phyloP scores from a whole-genome alignment of 1,140 invertebrate species.

The Cheumatopsyche charites region DNA sequence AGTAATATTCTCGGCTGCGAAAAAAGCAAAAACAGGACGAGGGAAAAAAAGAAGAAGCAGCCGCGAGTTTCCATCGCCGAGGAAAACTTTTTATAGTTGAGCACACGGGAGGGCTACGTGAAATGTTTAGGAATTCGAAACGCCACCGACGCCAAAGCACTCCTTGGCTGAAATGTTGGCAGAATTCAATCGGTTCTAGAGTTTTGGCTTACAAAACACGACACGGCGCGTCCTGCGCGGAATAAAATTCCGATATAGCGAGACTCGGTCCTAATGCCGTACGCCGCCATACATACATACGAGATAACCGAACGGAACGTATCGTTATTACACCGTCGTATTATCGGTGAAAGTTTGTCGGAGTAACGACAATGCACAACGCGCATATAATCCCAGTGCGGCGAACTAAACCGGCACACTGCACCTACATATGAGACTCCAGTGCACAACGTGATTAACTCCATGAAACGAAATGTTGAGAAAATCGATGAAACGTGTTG shows the following conservation, averaged over 20 bases:
- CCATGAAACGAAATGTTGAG: too few relatives aligned
- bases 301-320: not conserved
- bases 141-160: not conserved
- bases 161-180: slow-evolving; percentile 1
- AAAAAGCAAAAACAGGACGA: too few relatives aligned
- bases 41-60: too few relatives aligned
- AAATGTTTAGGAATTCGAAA: slow-evolving; percentile 2
- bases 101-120: not conserved
- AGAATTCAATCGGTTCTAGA: slow-evolving; percentile 18
- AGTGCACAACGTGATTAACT: too few relatives aligned
- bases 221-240: not conserved
- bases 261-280: not conserved
- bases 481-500: too few relatives aligned
- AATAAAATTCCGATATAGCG: slow-evolving; percentile 22
- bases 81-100: too few relatives aligned
- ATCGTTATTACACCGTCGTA: slow-evolving; percentile 15
- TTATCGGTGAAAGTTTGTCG: slow-evolving; percentile 19
- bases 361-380: not conserved
- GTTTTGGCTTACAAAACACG: slow-evolving; percentile 16
- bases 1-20: too few relatives aligned
- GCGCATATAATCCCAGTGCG: not conserved
- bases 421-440: too few relatives aligned
- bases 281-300: too few relatives aligned
- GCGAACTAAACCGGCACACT: not conserved
- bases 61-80: too few relatives aligned